Conservation (phyloP, 2,113 vertebrate species). For the Oncorhynchus nerka region DNA sequence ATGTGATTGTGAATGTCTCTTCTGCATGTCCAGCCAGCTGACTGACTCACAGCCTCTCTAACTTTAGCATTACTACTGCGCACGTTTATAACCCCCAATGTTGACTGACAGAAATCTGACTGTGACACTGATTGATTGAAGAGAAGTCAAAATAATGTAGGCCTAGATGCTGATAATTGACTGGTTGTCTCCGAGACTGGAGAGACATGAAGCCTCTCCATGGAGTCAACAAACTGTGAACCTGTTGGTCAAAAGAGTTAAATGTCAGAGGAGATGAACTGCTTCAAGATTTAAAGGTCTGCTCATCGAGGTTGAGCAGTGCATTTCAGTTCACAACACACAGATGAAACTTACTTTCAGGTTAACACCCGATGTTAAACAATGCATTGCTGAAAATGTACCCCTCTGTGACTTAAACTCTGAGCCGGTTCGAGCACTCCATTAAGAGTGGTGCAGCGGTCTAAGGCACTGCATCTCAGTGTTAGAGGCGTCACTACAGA, state of each 20-base stretch:
- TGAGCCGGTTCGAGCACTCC: no score
- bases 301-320: neutral
- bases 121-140: neutral
- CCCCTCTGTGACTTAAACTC: no score
- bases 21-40: neutral
- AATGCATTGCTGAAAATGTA: neutral
- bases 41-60: neutral
- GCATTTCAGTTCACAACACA: neutral
- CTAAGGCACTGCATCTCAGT: no score
- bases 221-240: neutral
- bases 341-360: constrained; percentile 8
- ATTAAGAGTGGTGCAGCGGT: no score
- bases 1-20: constrained; percentile 75
- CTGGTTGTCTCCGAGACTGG: neutral
- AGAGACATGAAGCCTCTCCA: neutral
- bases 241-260: neutral
- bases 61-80: neutral
- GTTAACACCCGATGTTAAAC: neutral
- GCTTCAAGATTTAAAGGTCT: neutral
- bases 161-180: neutral
- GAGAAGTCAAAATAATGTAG: neutral
- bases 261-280: neutral
- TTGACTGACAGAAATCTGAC: neutral
- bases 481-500: no score
- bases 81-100: neutral